A percentile compares a stretch with the other conserved stretches of the same genome.
Evolutionary conservation across 1,140 invertebrate species (phyloP).

Genomic region (Drosophila trapezifrons): DNA sequence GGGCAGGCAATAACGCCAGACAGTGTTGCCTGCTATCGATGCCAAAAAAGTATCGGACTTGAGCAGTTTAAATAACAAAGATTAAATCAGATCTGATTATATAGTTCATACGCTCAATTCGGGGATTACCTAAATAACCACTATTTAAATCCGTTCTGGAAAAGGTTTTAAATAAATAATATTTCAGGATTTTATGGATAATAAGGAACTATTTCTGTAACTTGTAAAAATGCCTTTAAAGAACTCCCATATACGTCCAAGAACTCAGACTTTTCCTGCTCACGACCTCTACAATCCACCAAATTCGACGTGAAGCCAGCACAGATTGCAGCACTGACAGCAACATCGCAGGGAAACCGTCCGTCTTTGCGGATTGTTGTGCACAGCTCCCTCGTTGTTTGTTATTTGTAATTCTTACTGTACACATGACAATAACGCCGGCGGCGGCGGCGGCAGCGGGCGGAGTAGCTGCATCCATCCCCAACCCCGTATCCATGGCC

Average conservation of each 20-base stretch:
- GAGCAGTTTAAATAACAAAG: not conserved
- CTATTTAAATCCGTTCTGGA: too few species aligned
- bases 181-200: too few species aligned
- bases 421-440: slow-evolving; percentile 80
- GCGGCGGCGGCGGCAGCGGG: slow-evolving; percentile 37
- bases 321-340: slow-evolving; percentile 14
- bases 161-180: too few species aligned
- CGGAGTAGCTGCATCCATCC: slow-evolving; percentile 16
- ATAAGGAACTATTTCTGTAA: not conserved
- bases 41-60: not conserved
- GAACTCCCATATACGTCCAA: not conserved
- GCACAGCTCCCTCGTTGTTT: slow-evolving; percentile 53
- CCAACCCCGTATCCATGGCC: not conserved
- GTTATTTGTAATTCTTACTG: slow-evolving; percentile 81
- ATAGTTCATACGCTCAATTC: too few species aligned
- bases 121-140: too few species aligned
- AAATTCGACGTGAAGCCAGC: not conserved
- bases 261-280: not conserved
- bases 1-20: slow-evolving; percentile 30
- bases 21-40: slow-evolving; percentile 13
- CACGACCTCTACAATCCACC: not conserved
- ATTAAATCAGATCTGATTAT: too few species aligned
- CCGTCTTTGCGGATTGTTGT: slow-evolving; percentile 47
- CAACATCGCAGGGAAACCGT: not conserved
- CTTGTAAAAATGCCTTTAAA: not conserved